Evolutionary conservation across 2,888 invertebrate genomes (phyloP), one percentile per base, ranked within the genome.

Genomic region (Aphelenchoides bicaudatus): DNA sequence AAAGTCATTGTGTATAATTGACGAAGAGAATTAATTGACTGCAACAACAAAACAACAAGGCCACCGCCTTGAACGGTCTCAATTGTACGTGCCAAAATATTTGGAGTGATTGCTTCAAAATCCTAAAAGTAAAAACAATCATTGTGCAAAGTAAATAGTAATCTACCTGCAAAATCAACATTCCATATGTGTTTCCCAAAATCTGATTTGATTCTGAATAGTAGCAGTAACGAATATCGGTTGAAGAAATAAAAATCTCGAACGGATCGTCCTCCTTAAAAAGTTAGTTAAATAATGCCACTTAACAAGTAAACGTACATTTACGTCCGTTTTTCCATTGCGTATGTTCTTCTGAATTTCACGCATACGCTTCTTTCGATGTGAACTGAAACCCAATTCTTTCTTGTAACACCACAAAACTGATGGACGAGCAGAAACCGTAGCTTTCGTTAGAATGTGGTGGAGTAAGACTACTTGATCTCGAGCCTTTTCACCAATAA

Each of bases 331-430:
- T n/a, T 60, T 57, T 2, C 46, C 47, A n/a, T 61, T 16, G n/a
- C 54, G 49, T n/a, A 91, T 87, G 83, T 91, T 92, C 72, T 86
- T 87, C 72, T 88, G 85, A 10, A 88, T 76, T 60, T 86, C 84
- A 77, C 90, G 89, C 83, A 91, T 91, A 65, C 90, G 85, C 81
- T 96, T 96, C 76, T 91, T 90, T 5, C 91, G 87, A 79, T 93
- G 90, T 78, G 91, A 88, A 82, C 88, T 88, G 39, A 71, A 90
- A 27, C 89, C 89, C 71, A 91, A 86, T 79, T 91, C 90, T 86
- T 94, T 85, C 75, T 98, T 99, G 81, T 98, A 98, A 80, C 98
- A 98, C 98, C 98, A 98, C 8, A 98, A 82, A 0, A 99, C 91
- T 39, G 88, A 88, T 0, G 96, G 96, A 38, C 94, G 84, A 0